These are phyloP conservation scores for Callorhinus ursinus DNA, from an alignment of 2,113 vertebrate species.

Conservation along the genomic window DNA sequence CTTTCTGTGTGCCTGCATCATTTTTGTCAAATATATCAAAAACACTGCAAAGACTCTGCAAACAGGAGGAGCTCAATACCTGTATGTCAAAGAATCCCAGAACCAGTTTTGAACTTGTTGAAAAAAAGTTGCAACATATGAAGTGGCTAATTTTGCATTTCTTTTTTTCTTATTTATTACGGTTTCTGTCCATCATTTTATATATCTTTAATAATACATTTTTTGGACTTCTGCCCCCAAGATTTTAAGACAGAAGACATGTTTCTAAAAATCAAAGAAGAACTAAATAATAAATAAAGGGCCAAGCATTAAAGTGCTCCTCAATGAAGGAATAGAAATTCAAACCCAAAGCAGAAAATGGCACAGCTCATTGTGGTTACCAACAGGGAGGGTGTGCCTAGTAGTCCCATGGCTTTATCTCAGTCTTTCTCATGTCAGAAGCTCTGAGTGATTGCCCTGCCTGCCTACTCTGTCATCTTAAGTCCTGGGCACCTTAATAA, in stretches of 20 bases:
- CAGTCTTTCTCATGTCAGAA: background rate
- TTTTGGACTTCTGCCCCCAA: constrained; percentile 24
- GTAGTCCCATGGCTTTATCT: background rate
- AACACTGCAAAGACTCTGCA: background rate
- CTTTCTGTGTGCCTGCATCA: background rate
- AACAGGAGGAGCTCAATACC: background rate
- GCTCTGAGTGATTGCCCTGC: background rate
- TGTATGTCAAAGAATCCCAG: background rate
- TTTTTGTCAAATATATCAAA: background rate
- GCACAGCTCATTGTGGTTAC: background rate
- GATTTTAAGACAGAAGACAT: constrained; percentile 55
- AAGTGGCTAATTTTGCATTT: background rate
- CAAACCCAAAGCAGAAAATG: constrained; percentile 35
- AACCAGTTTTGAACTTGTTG: background rate
- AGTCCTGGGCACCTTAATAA: background rate
- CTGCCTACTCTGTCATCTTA: background rate
- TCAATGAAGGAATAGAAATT: constrained; percentile 32
- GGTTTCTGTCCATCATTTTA: constrained; percentile 40
- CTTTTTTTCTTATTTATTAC: constrained; percentile 57
- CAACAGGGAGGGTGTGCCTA: background rate
- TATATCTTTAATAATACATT: constrained; percentile 57
- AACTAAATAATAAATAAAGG: constrained; percentile 63
- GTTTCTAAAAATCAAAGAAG: constrained; percentile 57
- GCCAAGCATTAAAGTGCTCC: background rate
- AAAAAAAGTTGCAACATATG: background rate